Percentiles rank a stretch among this genome's conserved stretches.
These are phyloP conservation scores for Calonectris borealis DNA, from an alignment of 2,113 vertebrate species.

Conservation along the genomic window DNA sequence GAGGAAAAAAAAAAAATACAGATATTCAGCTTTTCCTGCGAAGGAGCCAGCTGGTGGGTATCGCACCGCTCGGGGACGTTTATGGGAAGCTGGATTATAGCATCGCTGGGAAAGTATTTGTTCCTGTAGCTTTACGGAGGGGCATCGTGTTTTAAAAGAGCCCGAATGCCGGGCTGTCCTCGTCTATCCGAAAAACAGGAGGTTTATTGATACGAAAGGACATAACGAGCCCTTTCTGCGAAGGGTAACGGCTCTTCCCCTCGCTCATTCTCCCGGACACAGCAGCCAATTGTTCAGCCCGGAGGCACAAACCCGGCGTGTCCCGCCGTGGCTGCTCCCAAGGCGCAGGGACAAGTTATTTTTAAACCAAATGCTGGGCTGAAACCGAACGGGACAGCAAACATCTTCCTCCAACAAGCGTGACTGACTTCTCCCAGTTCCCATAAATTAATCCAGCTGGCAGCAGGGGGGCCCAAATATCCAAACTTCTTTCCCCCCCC, in stretches of 20 bases:
- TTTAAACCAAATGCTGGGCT: neutral
- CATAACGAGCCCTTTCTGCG: neutral
- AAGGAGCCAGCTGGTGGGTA: neutral
- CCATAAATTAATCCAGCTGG: neutral
- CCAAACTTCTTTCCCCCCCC: too few relatives aligned
- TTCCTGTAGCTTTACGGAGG: neutral
- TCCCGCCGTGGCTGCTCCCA: neutral
- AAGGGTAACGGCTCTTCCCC: neutral
- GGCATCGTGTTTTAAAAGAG: accelerated
- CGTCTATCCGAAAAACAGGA: accelerated
- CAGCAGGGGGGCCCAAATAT: neutral
- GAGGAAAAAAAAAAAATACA: neutral
- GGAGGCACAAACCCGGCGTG: neutral
- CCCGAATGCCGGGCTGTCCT: accelerated
- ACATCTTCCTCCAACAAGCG: accelerated
- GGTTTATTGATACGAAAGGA: accelerated
- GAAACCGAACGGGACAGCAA: neutral
- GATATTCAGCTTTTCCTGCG: neutral
- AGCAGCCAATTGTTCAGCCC: neutral
- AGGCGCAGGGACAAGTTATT: neutral
- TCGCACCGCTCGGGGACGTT: accelerated
- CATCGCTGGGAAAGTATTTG: neutral
- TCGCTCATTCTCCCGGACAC: neutral
- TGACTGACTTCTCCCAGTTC: neutral
- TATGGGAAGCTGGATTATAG: neutral